Percentiles rank a stretch among this genome's conserved stretches.
Conservation (phyloP, 2,797 vertebrate species). For the Eleutherodactylus coqui region DNA sequence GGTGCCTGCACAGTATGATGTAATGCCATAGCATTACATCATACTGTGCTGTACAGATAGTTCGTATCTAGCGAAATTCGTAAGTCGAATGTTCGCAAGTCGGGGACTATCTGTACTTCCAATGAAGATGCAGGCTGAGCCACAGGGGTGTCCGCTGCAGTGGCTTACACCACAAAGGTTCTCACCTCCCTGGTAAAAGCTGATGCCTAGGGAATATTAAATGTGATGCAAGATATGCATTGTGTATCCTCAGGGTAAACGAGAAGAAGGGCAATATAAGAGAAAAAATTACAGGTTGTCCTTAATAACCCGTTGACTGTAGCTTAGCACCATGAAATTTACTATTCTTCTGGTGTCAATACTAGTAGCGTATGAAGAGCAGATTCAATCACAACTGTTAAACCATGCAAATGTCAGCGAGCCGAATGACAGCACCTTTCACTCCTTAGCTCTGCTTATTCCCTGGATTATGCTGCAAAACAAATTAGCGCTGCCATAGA, state of each 20-base stretch:
- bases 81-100: too few relatives aligned
- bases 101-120: too few relatives aligned
- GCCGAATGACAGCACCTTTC: neutral
- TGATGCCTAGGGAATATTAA: neutral
- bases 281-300: neutral
- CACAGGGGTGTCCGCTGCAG: neutral
- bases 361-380: neutral
- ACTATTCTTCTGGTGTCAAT: neutral
- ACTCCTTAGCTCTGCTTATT: neutral
- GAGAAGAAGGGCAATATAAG: neutral
- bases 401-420: neutral
- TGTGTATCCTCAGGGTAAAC: neutral
- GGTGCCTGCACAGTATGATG: too few relatives aligned
- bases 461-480: neutral
- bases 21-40: too few relatives aligned
- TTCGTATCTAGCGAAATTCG: too few relatives aligned
- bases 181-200: neutral
- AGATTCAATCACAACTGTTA: neutral
- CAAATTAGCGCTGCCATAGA: conserved; percentile 13
- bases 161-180: neutral
- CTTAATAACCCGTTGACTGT: neutral
- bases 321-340: neutral
- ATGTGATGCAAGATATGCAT: neutral
- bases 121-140: neutral
- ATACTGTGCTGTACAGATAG: too few relatives aligned